phyloP scores from a whole-genome alignment of 2,888 invertebrate species.

The Hypercompe scribonia region DNA sequence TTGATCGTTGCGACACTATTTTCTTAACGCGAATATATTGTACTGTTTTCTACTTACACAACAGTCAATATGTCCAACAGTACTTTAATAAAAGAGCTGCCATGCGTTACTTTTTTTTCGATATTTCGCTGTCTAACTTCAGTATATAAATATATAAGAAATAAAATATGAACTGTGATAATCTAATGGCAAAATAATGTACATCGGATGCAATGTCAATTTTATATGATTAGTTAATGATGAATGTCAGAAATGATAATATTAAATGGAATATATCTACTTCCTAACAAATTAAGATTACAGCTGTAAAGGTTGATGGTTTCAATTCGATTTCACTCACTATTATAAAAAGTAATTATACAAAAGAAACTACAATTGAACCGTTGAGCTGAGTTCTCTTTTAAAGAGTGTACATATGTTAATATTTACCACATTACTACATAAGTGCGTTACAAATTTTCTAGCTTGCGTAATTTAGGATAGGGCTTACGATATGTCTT shows the following conservation, averaged over 20 bases:
- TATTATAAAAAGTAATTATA: not conserved
- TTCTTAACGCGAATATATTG: not conserved
- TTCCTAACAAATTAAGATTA: not conserved
- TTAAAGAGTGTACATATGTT: not conserved
- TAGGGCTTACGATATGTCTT: not conserved
- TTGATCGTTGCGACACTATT: not conserved
- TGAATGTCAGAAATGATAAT: not conserved
- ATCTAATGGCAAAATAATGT: not conserved
- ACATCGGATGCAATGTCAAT: not conserved
- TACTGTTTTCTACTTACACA: not conserved
- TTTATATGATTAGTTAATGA: not conserved
- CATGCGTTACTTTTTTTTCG: not conserved
- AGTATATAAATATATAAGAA: not conserved
- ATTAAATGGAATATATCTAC: not conserved
- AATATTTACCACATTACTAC: not conserved
- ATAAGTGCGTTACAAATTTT: not conserved
- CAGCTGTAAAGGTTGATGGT: not conserved
- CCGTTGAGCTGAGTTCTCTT: not conserved
- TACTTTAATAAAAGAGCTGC: not conserved
- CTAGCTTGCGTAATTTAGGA: not conserved
- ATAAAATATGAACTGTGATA: not conserved
- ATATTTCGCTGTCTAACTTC: not conserved
- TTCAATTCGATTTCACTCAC: not conserved
- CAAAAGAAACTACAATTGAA: not conserved
- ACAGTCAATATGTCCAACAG: not conserved